Conservation (phyloP, 2,113 vertebrate species). For the Lagopus muta region DNA sequence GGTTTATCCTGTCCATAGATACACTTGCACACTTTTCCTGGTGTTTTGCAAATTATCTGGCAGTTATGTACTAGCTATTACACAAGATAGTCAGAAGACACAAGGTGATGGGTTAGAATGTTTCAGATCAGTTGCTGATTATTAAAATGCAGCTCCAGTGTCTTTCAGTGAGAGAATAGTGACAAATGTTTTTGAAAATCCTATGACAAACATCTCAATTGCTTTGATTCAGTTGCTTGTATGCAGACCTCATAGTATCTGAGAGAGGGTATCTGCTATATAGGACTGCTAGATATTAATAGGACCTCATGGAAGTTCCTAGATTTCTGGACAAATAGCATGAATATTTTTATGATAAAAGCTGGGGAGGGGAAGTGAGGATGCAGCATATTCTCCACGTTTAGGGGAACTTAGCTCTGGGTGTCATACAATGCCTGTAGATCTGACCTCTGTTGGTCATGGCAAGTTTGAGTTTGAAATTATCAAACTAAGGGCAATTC, state of each 20-base stretch:
- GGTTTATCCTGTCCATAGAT: not conserved
- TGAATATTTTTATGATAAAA: not conserved
- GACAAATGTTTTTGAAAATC: not conserved
- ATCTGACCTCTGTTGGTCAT: not conserved
- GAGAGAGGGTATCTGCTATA: not conserved
- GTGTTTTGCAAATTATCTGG: not conserved
- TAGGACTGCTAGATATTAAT: not conserved
- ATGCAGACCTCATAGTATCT: not conserved
- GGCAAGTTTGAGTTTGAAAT: not conserved
- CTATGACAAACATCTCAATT: not conserved
- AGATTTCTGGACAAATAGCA: not conserved
- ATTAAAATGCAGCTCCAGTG: not conserved
- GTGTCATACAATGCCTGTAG: not conserved
- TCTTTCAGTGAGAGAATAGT: not conserved
- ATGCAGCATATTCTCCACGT: not conserved
- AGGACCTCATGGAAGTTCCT: not conserved
- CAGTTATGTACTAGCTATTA: not conserved
- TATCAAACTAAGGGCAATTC: not conserved
- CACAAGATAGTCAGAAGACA: not conserved
- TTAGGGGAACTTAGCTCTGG: not conserved
- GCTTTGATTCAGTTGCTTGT: not conserved
- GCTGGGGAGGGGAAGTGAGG: accelerated
- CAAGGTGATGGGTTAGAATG: not conserved
- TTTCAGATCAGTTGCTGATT: not conserved
- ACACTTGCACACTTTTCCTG: not conserved